phyloP scores from a whole-genome alignment of 2,888 invertebrate species.

The Aphidoletes aphidimyza region DNA sequence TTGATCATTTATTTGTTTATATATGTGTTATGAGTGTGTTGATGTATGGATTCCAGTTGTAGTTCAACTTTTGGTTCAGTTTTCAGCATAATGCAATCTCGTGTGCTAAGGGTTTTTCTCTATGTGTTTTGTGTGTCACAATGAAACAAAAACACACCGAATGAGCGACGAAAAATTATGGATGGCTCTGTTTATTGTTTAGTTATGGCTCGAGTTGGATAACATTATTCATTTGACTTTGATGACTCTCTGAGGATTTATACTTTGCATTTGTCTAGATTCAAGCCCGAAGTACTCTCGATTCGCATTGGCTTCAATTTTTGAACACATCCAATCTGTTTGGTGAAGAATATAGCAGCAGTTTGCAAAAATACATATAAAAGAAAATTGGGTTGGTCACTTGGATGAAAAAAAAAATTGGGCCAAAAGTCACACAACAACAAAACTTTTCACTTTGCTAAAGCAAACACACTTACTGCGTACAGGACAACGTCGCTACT shows the following conservation, averaged over 20 bases:
- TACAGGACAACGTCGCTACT: neutral
- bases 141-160: neutral
- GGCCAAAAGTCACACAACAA: constrained; percentile 4
- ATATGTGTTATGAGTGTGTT: neutral
- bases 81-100: neutral
- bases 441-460: neutral
- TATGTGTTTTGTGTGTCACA: neutral
- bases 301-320: neutral
- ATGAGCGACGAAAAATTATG: constrained; percentile 26
- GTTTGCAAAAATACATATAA: no score
- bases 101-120: neutral
- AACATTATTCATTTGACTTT: constrained; percentile 47
- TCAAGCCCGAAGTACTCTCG: constrained; percentile 2
- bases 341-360: no score
- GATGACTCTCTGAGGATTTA: constrained; percentile 29
- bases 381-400: no score
- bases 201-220: constrained; percentile 26
- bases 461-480: neutral
- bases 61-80: neutral
- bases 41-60: neutral
- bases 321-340: no score
- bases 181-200: constrained; percentile 24
- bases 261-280: constrained; percentile 40
- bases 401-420: neutral
- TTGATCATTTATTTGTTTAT: constrained; percentile 42